Conservation (phyloP, 1,140 invertebrate genomes). For the Patella vulgata region DNA sequence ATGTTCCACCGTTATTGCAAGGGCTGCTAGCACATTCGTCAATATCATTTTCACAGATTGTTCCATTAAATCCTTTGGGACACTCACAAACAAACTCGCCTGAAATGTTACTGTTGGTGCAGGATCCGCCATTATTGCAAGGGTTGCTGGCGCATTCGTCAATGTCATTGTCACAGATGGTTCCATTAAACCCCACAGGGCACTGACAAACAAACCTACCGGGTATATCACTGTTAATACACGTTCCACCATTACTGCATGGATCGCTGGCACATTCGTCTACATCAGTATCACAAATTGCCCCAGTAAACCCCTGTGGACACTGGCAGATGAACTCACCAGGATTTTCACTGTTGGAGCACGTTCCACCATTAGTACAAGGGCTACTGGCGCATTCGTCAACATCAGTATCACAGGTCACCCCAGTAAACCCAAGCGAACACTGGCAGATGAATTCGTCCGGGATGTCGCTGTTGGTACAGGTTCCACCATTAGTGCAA, state of each 20-base stretch:
- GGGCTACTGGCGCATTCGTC: constrained; percentile 22
- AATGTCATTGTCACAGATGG: constrained; percentile 91
- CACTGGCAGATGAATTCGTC: constrained; percentile 89
- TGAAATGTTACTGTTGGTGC: constrained; percentile 39
- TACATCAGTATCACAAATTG: constrained; percentile 34
- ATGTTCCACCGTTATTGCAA: constrained; percentile 47
- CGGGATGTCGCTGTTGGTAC: constrained; percentile 68
- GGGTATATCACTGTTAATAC: constrained; percentile 26
- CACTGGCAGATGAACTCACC: constrained; percentile 42
- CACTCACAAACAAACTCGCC: constrained; percentile 76
- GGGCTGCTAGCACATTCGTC: constrained; percentile 42
- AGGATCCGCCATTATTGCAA: constrained; percentile 47
- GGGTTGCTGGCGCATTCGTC: constrained; percentile 93
- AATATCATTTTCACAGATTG: constrained; percentile 43
- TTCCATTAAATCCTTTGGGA: constrained; percentile 65
- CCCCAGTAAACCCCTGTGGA: constrained; percentile 78
- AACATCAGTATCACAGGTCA: constrained; percentile 19
- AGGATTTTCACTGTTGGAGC: constrained; percentile 63
- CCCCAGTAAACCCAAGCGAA: constrained; percentile 16
- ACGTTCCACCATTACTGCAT: constrained; percentile 43
- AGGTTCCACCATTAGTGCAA: constrained; percentile 57
- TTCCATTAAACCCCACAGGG: constrained; percentile 88
- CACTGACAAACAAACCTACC: constrained; percentile 88
- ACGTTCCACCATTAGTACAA: constrained; percentile 48
- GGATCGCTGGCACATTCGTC: constrained; percentile 44